These are phyloP conservation scores for Sylvicola cinctus DNA, from an alignment of 2,888 invertebrate species.

Conservation along the genomic window DNA sequence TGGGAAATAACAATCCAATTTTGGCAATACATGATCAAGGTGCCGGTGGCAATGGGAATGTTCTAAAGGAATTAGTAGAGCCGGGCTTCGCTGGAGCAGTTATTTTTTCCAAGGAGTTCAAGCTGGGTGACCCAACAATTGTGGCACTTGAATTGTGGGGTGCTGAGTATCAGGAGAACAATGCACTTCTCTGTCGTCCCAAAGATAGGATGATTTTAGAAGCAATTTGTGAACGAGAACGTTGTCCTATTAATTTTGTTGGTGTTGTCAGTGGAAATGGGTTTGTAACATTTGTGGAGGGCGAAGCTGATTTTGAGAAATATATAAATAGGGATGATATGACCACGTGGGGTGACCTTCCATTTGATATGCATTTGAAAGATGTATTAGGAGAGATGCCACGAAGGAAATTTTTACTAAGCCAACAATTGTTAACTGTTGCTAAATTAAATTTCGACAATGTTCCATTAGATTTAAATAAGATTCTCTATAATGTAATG, in stretches of 20 bases:
- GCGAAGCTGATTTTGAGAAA: constrained; percentile 26
- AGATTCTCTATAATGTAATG: constrained; percentile 58
- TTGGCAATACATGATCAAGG: constrained; percentile 95
- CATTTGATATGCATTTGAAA: constrained; percentile 76
- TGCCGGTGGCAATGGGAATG: constrained; percentile 97
- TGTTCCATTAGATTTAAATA: constrained; percentile 33
- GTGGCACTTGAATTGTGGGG: constrained; percentile 87
- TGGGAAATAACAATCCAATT: constrained; percentile 66
- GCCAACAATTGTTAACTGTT: constrained; percentile 21
- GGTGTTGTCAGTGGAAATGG: constrained; percentile 81
- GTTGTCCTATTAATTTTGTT: constrained; percentile 83
- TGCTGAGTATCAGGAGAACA: constrained; percentile 93
- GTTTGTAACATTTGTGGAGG: constrained; percentile 47
- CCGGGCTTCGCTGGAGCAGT: constrained; percentile 66
- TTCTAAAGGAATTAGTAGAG: constrained; percentile 89
- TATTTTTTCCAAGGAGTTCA: constrained; percentile 68
- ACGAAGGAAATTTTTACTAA: constrained; percentile 36
- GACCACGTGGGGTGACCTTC: constrained; percentile 29
- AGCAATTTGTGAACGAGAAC: constrained; percentile 64
- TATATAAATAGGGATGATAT: constrained; percentile 18
- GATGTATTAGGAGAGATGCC: constrained; percentile 76
- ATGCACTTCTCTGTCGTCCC: constrained; percentile 64
- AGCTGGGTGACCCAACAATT: constrained; percentile 86
- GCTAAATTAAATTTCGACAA: constrained; percentile 1
- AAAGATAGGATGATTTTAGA: constrained; percentile 41